Evolutionary conservation across 92 coral and sea anemone genomes (phyloP).

Genomic region (Diadumene lineata): DNA sequence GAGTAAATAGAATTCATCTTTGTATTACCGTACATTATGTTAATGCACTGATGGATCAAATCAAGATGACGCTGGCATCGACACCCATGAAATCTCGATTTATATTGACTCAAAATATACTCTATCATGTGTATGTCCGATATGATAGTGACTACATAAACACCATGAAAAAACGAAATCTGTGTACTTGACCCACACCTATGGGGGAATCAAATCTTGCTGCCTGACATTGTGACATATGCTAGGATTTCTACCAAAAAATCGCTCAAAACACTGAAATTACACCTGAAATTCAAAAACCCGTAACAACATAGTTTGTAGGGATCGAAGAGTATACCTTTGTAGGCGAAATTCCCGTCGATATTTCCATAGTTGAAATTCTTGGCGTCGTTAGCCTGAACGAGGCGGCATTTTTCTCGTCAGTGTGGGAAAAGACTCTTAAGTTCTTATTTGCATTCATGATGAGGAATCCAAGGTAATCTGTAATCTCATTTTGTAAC

Average conservation of each 20-base stretch:
- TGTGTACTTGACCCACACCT: background rate
- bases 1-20: too few species aligned
- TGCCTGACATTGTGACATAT: background rate
- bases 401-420: constrained; percentile 9
- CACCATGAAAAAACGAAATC: background rate
- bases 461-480: constrained; percentile 13
- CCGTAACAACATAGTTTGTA: too few species aligned
- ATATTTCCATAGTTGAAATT: background rate
- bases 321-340: background rate
- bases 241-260: background rate
- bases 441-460: constrained; percentile 46
- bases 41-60: too few species aligned
- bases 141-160: background rate
- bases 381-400: background rate
- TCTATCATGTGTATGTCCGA: background rate
- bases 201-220: background rate
- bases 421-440: constrained; percentile 20
- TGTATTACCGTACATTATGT: too few species aligned
- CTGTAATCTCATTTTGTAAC: constrained; percentile 40
- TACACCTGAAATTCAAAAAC: too few species aligned
- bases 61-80: background rate
- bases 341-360: background rate
- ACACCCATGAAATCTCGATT: constrained; percentile 4
- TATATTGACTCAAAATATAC: background rate
- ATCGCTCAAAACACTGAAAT: too few species aligned